Conservation (phyloP, 2,797 vertebrate species). For the Morus bassanus region DNA sequence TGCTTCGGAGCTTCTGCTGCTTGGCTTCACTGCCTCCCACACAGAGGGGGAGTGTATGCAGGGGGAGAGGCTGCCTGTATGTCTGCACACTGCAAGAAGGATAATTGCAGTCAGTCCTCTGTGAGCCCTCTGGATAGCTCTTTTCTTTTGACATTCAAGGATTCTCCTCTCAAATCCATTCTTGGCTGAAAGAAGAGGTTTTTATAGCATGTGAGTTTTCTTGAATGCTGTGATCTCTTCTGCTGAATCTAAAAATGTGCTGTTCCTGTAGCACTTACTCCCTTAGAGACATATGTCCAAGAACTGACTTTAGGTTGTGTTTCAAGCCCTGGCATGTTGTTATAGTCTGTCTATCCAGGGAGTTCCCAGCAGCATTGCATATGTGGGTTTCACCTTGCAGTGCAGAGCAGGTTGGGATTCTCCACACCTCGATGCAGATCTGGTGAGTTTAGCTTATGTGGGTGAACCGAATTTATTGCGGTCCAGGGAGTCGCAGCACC, state of each 20-base stretch:
- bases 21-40: neutral
- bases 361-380: neutral
- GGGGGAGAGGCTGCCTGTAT: neutral
- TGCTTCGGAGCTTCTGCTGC: neutral
- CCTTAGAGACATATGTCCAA: neutral
- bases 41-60: neutral
- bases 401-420: neutral
- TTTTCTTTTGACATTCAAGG: neutral
- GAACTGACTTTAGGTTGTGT: neutral
- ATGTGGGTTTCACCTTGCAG: neutral
- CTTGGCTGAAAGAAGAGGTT: neutral
- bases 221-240: neutral
- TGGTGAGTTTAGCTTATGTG: neutral
- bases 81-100: accelerated
- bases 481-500: neutral
- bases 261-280: neutral
- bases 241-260: neutral
- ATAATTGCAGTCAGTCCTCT: neutral
- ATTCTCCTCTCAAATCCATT: neutral
- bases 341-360: neutral
- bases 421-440: neutral
- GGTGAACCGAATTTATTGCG: neutral
- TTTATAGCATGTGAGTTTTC: neutral
- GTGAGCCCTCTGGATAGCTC: neutral
- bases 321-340: neutral